phyloP scores from a whole-genome alignment of 2,888 invertebrate species.

The Folsomia candida region DNA sequence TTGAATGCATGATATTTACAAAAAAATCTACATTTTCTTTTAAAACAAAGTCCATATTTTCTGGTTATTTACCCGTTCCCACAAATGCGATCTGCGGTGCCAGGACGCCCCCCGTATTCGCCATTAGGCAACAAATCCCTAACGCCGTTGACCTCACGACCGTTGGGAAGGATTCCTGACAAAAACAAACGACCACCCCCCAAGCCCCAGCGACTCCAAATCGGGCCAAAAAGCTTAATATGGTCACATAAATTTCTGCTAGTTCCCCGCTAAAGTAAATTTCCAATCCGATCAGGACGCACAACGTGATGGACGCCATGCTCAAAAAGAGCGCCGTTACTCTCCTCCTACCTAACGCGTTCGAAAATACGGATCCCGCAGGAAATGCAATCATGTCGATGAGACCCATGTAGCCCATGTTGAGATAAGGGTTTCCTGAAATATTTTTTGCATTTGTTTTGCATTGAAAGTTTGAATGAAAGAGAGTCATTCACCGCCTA shows the following conservation, averaged over 20 bases:
- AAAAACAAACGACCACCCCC: conserved; percentile 35
- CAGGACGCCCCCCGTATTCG: conserved; percentile 31
- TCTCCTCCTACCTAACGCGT: conserved; percentile 32
- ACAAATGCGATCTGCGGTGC: conserved; percentile 35
- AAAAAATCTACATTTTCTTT: no score
- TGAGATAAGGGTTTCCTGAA: conserved; percentile 35
- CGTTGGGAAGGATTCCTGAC: conserved; percentile 40
- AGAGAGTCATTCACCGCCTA: no score
- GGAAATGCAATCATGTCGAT: conserved; percentile 26
- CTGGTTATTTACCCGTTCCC: conserved; percentile 36
- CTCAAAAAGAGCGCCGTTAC: conserved; percentile 21
- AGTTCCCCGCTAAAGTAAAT: neutral
- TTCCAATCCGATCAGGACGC: conserved; percentile 16
- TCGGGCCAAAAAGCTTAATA: conserved; percentile 23
- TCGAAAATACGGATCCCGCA: conserved; percentile 27
- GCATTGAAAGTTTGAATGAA: no score
- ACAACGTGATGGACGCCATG: conserved; percentile 21
- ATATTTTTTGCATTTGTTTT: conserved; percentile 23
- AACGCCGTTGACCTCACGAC: conserved; percentile 28
- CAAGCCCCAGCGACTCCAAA: conserved; percentile 31
- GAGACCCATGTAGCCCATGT: conserved; percentile 28
- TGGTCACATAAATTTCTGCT: neutral
- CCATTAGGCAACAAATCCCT: conserved; percentile 29
- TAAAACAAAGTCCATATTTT: no score
- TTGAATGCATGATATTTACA: no score